These are phyloP conservation scores for Anhinga rufa DNA, from an alignment of 2,113 vertebrate genomes.

Conservation along the genomic window DNA sequence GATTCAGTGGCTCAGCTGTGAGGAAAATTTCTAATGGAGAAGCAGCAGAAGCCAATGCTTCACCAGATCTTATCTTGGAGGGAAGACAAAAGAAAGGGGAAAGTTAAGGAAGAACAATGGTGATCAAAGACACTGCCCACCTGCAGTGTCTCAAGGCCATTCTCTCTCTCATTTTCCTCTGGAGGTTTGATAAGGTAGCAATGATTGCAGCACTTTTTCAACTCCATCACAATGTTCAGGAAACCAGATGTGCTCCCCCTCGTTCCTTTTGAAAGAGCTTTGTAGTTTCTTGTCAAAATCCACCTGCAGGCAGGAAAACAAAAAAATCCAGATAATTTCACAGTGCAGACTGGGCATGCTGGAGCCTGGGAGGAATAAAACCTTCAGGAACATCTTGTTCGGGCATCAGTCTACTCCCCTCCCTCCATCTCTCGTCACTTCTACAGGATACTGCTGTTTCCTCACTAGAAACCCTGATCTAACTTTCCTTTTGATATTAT, in stretches of 20 bases:
- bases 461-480: neutral
- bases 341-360: neutral
- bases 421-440: neutral
- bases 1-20: neutral
- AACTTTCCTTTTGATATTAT: neutral
- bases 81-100: neutral
- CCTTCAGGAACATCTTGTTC: neutral
- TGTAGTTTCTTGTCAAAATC: slow-evolving; percentile 98
- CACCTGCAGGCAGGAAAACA: slow-evolving; percentile 76
- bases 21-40: neutral
- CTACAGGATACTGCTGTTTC: neutral
- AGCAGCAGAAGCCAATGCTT: neutral
- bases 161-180: slow-evolving; percentile 83
- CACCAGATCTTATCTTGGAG: neutral
- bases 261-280: slow-evolving; percentile 90
- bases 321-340: neutral
- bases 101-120: neutral
- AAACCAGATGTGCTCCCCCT: slow-evolving; percentile 94
- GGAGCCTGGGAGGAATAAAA: neutral
- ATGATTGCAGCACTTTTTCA: slow-evolving; percentile 98
- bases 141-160: slow-evolving; percentile 80
- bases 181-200: slow-evolving; percentile 90
- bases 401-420: neutral
- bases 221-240: slow-evolving; percentile 98
- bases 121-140: slow-evolving; percentile 20